Evolutionary conservation across 2,113 vertebrate genomes (phyloP).

Genomic region (Passer domesticus): DNA sequence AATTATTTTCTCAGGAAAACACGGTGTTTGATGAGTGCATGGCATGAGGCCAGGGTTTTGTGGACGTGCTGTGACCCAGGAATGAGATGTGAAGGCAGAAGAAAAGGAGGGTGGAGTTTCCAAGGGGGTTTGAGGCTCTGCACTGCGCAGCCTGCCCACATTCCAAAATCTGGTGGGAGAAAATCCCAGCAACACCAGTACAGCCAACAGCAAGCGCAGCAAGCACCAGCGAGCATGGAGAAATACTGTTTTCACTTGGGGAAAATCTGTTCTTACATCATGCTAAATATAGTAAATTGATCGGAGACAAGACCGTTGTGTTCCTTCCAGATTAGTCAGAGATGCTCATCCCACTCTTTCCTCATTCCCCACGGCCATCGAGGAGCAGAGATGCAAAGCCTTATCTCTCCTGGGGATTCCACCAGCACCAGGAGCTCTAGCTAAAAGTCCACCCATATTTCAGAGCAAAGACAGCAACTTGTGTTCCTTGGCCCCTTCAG

Average conservation of each 20-base stretch:
- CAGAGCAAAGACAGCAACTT: not conserved
- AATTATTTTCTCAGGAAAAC: not conserved
- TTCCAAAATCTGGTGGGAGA: fast-evolving
- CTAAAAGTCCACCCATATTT: not conserved
- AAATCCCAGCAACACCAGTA: not conserved
- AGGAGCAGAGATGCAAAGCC: not conserved
- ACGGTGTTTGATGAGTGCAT: not conserved
- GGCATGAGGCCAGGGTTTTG: fast-evolving
- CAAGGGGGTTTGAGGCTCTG: not conserved
- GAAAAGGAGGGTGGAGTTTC: not conserved
- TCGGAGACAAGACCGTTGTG: not conserved
- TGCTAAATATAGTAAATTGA: not conserved
- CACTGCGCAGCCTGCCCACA: not conserved
- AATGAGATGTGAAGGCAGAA: fast-evolving
- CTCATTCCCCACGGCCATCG: not conserved
- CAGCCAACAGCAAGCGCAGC: fast-evolving
- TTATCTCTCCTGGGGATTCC: not conserved
- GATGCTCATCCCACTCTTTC: not conserved
- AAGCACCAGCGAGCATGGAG: fast-evolving
- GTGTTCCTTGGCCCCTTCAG: not conserved
- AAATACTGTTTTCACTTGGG: not conserved
- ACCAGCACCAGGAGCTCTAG: not conserved
- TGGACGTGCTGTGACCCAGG: fast-evolving
- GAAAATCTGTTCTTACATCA: not conserved
- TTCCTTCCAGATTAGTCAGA: slow-evolving; percentile 13